Evolutionary conservation across 2,888 invertebrate species (phyloP), one percentile per base, ranked within the genome.

Genomic region (Parnassius smintheus): DNA sequence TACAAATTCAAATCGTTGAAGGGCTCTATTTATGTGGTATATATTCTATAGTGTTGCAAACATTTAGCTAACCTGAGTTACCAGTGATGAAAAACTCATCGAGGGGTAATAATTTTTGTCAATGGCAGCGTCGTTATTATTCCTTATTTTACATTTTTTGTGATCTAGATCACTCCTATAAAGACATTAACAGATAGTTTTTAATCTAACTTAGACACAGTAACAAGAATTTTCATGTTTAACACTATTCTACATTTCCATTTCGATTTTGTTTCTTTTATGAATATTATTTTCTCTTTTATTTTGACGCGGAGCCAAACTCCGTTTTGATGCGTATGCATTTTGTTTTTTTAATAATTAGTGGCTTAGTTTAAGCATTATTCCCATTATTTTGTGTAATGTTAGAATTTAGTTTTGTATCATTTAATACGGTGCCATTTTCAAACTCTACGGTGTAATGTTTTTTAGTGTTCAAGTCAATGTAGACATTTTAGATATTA

Each of bases 151-250:
- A 86, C 74, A 79, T 83, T 71, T 70, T 80, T 81, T 81, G 89
- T 90, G 90, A 91, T 88, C 70, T 88, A 86, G 83, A 86, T 91
- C 89, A 90, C 91, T 81, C 80, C 80, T 85, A 88, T 89, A 91
- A 91, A 91, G 91, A 91, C 91, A 91, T 91, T 91, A 91, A 89
- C 88, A 86, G 80, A 80, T 90, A 89, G 88, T 85, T 85, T 78
- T 81, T 78, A 78, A 77, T 81, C 75, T 82, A 77, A 77, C 80
- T 77, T 83, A 86, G 86, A 88, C 86, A 88, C 88, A 83, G 73
- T 77, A 77, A 79, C 80, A 80, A 71, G 48, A 64, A 57, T 63
- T 71, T 70, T 72, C 73, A 72, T 80, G 74, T 77, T 72, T 78
- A 77, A 84, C 83, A 85, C 82, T 76, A 71, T 62, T 49, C 77